Evolutionary conservation across 2,113 vertebrate species (phyloP).

Genomic region (Thamnophis sirtalis): DNA sequence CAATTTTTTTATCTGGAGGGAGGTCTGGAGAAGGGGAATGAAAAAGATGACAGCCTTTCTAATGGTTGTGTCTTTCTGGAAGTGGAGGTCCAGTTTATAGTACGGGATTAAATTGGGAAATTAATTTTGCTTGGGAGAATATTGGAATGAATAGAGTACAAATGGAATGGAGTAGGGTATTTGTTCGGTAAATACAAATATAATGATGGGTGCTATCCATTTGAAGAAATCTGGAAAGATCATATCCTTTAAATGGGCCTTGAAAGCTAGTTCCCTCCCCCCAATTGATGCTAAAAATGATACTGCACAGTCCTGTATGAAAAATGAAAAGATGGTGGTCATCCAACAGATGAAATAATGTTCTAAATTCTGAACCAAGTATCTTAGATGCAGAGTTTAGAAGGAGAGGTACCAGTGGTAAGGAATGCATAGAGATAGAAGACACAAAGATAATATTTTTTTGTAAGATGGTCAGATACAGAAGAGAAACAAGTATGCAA

Average conservation of each 20-base stretch:
- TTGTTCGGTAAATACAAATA: neutral
- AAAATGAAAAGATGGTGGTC: neutral
- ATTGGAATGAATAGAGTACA: neutral
- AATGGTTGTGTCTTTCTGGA: neutral
- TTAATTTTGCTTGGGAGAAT: neutral
- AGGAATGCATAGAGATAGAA: neutral
- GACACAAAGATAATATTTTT: neutral
- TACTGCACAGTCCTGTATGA: neutral
- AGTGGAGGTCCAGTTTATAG: neutral
- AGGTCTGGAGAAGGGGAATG: neutral
- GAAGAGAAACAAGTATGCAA: neutral
- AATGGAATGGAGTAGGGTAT: neutral
- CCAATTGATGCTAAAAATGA: neutral
- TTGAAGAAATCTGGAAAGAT: neutral
- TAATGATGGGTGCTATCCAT: neutral
- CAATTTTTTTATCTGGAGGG: neutral
- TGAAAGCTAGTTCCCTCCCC: neutral
- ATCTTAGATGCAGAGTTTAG: neutral
- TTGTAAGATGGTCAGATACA: neutral
- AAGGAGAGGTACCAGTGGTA: neutral
- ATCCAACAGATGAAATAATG: neutral
- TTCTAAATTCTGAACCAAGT: neutral
- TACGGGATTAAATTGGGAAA: neutral
- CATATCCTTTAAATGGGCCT: neutral
- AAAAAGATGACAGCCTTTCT: neutral